Evolutionary conservation across 2,797 vertebrate genomes (phyloP).

Genomic region (Pipistrellus pygmaeus): DNA sequence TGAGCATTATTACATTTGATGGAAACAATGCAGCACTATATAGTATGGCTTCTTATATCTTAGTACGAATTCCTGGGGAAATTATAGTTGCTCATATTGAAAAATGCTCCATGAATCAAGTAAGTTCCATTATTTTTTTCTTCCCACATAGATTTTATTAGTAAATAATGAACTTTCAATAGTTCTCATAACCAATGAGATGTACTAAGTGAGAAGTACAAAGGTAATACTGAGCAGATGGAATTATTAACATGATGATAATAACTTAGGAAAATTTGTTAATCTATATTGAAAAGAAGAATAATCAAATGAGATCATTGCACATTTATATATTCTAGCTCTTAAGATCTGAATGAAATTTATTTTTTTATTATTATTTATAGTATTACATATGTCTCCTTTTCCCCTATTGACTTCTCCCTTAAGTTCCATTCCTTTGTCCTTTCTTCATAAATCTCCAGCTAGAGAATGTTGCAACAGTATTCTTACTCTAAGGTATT

Average conservation of each 20-base stretch:
- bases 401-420: too few species aligned
- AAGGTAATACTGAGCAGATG: not conserved
- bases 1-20: conserved; percentile 97
- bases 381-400: too few species aligned
- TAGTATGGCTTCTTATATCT: conserved; percentile 96
- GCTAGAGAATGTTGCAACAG: not conserved
- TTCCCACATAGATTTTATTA: not conserved
- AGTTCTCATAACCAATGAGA: not conserved
- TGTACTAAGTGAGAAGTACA: not conserved
- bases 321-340: not conserved
- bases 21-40: conserved; percentile 98
- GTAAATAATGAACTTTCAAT: not conserved
- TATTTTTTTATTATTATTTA: not conserved
- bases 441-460: conserved; percentile 26
- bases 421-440: not conserved
- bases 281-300: conserved; percentile 41
- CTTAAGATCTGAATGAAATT: conserved; percentile 19
- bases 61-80: conserved; percentile 95
- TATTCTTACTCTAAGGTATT: not conserved
- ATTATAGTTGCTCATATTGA: conserved; percentile 96
- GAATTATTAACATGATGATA: not conserved
- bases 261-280: conserved; percentile 12
- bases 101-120: conserved; percentile 96
- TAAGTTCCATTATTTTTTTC: conserved; percentile 80
- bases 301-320: conserved; percentile 34